Conservation (phyloP, 2,797 vertebrate species). For the Paramormyrops hopkinsi region DNA sequence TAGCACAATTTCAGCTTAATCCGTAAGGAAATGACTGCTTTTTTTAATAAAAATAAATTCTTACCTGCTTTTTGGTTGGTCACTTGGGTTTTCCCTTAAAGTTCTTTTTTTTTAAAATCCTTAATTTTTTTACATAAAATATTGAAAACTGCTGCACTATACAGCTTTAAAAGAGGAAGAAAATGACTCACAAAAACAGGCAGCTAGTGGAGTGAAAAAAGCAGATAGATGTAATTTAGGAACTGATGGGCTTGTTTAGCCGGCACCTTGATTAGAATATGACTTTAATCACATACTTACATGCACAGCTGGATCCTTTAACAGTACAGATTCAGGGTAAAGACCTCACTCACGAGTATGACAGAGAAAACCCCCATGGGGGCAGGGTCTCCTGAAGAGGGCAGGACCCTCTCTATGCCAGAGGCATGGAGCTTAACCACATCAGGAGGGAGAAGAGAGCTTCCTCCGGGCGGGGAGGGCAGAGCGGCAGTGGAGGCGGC, state of each 20-base stretch:
- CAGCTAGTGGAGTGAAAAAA: neutral
- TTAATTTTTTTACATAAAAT: neutral
- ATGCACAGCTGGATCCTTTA: neutral
- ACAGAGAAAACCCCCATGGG: neutral
- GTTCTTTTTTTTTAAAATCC: neutral
- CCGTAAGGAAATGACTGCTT: neutral
- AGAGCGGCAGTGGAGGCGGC: neutral
- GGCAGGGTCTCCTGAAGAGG: neutral
- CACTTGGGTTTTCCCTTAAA: neutral
- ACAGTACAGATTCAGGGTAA: neutral
- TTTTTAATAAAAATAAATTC: neutral
- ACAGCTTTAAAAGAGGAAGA: neutral
- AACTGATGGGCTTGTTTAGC: neutral
- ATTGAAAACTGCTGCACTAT: neutral
- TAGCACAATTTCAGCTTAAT: neutral
- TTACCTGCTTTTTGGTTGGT: neutral
- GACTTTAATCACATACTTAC: neutral
- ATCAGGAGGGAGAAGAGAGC: neutral
- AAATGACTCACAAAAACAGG: neutral
- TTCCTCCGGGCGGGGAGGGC: neutral
- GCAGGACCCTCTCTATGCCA: neutral
- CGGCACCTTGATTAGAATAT: neutral
- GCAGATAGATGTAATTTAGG: neutral
- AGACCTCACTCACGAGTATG: neutral
- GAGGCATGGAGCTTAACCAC: neutral